Evolutionary conservation across 1,140 invertebrate species (phyloP).

Genomic region (Geopemphigus sp.): DNA sequence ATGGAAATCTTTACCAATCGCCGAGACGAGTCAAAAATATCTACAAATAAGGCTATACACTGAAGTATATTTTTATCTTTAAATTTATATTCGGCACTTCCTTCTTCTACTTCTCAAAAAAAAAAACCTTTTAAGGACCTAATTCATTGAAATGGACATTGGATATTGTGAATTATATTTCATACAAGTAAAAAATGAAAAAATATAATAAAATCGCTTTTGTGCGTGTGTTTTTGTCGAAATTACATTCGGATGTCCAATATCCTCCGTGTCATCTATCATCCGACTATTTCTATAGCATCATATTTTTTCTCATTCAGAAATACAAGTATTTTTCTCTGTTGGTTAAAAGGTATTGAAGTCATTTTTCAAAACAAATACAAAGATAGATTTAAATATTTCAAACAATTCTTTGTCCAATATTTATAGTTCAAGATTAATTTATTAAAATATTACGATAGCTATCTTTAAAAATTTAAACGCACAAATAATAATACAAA

Average conservation of each 20-base stretch:
- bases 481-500: no score
- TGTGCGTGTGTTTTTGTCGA: background rate
- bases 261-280: background rate
- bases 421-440: no score
- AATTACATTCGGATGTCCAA: background rate
- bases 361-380: background rate
- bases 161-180: background rate
- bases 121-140: background rate
- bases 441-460: no score
- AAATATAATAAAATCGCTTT: conserved; percentile 4
- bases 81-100: background rate
- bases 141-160: background rate
- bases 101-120: background rate
- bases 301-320: background rate
- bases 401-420: background rate
- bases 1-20: no score
- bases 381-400: no score
- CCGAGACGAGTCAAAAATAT: no score
- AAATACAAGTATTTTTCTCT: background rate
- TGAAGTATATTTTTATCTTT: no score
- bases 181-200: background rate
- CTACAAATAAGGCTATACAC: background rate
- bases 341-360: background rate
- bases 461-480: no score
- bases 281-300: background rate